Evolutionary conservation across 2,797 vertebrate species (phyloP).

Genomic region (Prionace glauca): DNA sequence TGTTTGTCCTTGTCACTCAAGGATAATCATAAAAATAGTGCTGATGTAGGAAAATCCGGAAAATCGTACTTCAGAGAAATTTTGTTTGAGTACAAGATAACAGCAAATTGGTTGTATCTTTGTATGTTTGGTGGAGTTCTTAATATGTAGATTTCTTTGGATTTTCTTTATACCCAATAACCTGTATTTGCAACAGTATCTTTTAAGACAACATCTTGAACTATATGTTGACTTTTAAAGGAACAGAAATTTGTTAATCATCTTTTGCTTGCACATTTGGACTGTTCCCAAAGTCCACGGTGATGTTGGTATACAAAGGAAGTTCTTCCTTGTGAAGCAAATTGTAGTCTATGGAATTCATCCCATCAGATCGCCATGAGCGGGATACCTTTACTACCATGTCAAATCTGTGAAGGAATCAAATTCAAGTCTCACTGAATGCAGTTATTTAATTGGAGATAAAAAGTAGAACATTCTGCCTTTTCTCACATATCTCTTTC

Average conservation of each 20-base stretch:
- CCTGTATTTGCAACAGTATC: neutral
- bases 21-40: neutral
- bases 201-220: conserved; percentile 4
- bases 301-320: conserved; percentile 35
- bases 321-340: conserved; percentile 21
- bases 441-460: neutral
- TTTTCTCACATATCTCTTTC: neutral
- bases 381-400: conserved; percentile 27
- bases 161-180: neutral
- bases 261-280: neutral
- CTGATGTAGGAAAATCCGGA: neutral
- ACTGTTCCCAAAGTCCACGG: neutral
- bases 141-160: neutral
- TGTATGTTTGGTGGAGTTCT: neutral
- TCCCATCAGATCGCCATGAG: conserved; percentile 32
- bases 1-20: neutral
- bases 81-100: neutral
- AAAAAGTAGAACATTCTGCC: neutral
- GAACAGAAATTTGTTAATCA: neutral
- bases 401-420: conserved; percentile 33
- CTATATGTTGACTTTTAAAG: neutral
- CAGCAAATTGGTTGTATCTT: neutral
- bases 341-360: conserved; percentile 22
- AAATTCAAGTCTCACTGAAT: neutral
- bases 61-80: neutral